Conservation (phyloP, 2,888 invertebrate species). For the Euspilapteryx auroguttella region DNA sequence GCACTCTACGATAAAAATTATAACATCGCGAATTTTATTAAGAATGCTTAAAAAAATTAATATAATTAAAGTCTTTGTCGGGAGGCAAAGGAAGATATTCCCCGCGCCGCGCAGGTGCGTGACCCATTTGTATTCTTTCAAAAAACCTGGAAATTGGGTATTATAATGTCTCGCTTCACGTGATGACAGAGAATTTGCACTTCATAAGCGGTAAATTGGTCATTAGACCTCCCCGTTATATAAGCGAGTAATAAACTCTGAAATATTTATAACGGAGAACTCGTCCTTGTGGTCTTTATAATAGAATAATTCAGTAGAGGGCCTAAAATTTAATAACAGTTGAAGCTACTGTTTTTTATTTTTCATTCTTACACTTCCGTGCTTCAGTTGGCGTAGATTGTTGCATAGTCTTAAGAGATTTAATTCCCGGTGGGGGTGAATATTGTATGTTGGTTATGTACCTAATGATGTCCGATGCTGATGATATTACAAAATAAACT, state of each 20-base stretch:
- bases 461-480: too few relatives aligned
- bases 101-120: constrained; percentile 19
- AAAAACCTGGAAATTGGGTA: constrained; percentile 47
- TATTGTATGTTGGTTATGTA: too few relatives aligned
- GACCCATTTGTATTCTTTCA: constrained; percentile 44
- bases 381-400: too few relatives aligned
- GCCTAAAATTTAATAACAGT: too few relatives aligned
- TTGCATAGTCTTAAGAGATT: too few relatives aligned
- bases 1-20: too few relatives aligned
- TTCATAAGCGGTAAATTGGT: constrained; percentile 55
- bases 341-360: too few relatives aligned
- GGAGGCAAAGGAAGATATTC: not conserved
- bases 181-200: constrained; percentile 55
- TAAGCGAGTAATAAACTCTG: constrained; percentile 38
- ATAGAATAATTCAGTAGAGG: too few relatives aligned
- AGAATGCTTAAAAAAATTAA: not conserved
- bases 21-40: constrained; percentile 3
- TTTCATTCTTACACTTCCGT: too few relatives aligned
- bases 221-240: constrained; percentile 38
- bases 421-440: too few relatives aligned
- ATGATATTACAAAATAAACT: too few relatives aligned
- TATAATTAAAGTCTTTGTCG: constrained; percentile 1
- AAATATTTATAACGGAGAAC: constrained; percentile 41
- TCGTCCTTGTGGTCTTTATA: too few relatives aligned
- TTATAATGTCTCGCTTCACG: constrained; percentile 46